phyloP scores from a whole-genome alignment of 2,797 vertebrate genomes.

The Tachyglossus aculeatus region DNA sequence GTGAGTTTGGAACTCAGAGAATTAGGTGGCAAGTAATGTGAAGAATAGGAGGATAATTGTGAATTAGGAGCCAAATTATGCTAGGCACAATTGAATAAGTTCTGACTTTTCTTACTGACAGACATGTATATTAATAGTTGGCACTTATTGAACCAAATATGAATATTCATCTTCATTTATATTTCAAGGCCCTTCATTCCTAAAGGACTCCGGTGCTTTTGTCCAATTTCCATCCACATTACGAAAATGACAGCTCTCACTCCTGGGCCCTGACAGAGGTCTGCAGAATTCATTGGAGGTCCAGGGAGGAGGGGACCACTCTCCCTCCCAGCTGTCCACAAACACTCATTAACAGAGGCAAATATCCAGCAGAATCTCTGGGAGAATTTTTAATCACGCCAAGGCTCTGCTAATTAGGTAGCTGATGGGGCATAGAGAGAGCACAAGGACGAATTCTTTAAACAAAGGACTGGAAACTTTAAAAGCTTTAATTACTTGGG shows the following conservation, averaged over 20 bases:
- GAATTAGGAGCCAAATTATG: constrained; percentile 90
- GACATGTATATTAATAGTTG: constrained; percentile 99
- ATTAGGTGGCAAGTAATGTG: constrained; percentile 48
- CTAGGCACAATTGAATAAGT: constrained; percentile 79
- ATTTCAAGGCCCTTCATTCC: constrained; percentile 98
- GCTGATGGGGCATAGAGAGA: constrained; percentile 99
- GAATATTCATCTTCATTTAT: constrained; percentile 99
- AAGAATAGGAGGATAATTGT: constrained; percentile 87
- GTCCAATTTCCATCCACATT: constrained; percentile 96
- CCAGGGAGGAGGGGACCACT: constrained; percentile 83
- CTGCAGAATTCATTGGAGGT: constrained; percentile 92
- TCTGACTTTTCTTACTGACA: constrained; percentile 88
- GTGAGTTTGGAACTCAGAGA: constrained; percentile 31
- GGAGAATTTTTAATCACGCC: constrained; percentile 99
- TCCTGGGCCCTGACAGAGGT: constrained; percentile 98
- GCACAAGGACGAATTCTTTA: constrained; percentile 99
- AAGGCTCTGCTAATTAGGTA: constrained; percentile 99
- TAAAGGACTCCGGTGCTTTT: constrained; percentile 86
- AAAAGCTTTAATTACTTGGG: constrained; percentile 99
- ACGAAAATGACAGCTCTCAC: constrained; percentile 97
- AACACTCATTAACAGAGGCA: constrained; percentile 99
- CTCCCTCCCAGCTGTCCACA: constrained; percentile 99
- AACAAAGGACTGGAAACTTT: constrained; percentile 99
- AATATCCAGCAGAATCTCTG: constrained; percentile 98
- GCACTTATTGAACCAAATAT: constrained; percentile 96